Percentiles rank a stretch among this genome's conserved stretches.
Evolutionary conservation across 1,140 invertebrate genomes (phyloP).

Genomic region (Diachasmimorpha longicaudata): DNA sequence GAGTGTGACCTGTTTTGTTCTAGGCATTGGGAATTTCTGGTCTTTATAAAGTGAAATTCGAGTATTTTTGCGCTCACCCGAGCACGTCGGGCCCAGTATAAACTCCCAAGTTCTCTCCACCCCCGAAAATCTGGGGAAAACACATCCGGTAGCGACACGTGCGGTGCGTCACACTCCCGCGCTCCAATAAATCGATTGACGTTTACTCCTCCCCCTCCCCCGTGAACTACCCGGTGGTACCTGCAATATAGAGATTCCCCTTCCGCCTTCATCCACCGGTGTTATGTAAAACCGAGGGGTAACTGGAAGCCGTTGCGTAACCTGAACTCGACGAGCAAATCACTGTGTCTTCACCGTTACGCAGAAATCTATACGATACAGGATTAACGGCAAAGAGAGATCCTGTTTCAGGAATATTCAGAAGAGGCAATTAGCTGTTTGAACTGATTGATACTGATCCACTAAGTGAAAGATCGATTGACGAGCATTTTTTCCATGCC

Average conservation of each 20-base stretch:
- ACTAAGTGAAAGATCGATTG: no score
- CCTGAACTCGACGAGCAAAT: background rate
- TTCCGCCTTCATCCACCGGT: background rate
- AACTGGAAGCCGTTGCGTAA: background rate
- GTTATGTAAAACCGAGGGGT: background rate
- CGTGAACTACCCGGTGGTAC: background rate
- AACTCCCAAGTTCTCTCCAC: background rate
- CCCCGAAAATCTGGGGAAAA: background rate
- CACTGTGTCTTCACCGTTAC: background rate
- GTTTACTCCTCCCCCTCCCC: background rate
- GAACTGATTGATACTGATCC: background rate
- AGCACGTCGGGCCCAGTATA: background rate
- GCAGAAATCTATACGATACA: background rate
- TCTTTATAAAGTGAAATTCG: background rate
- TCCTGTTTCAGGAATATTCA: background rate
- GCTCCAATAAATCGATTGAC: constrained; percentile 1
- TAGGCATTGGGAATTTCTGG: background rate
- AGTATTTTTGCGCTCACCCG: background rate
- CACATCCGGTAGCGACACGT: background rate
- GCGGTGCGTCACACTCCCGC: background rate
- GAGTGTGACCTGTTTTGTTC: background rate
- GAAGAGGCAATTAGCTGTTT: background rate
- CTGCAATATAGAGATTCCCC: background rate
- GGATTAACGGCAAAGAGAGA: background rate
- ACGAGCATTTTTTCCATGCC: no score